Percentiles rank a stretch among this genome's conserved stretches.
Evolutionary conservation across 2,888 invertebrate species (phyloP).

Genomic region (Pycnomerus fuliginosus): DNA sequence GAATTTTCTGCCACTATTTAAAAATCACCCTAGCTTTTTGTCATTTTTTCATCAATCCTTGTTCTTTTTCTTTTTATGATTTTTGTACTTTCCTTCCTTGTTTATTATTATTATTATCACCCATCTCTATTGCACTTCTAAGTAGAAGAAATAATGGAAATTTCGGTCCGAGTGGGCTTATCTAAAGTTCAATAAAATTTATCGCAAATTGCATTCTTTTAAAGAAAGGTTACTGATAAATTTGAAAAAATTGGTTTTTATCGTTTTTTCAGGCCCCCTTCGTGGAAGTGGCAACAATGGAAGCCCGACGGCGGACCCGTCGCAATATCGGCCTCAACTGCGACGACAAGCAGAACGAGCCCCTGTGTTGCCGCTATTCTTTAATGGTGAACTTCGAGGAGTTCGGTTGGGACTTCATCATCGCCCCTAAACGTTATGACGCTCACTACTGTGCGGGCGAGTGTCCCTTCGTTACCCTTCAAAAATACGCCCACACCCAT

Average conservation of each 20-base stretch:
- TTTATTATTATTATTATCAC: no score
- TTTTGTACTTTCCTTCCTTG: no score
- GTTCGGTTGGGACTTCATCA: constrained; percentile 98
- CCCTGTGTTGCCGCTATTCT: constrained; percentile 92
- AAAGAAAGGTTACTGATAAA: no score
- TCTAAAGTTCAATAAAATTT: constrained; percentile 5
- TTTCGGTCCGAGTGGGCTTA: not conserved
- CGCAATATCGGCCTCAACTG: constrained; percentile 82
- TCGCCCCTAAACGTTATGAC: constrained; percentile 91
- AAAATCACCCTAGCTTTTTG: no score
- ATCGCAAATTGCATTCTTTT: constrained; percentile 6
- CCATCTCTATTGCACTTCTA: no score
- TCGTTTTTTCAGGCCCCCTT: constrained; percentile 57
- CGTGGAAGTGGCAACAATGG: constrained; percentile 60
- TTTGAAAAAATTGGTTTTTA: no score
- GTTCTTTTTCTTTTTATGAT: no score
- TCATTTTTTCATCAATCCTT: no score
- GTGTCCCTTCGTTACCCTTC: constrained; percentile 85
- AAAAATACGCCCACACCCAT: constrained; percentile 86
- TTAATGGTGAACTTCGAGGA: constrained; percentile 90
- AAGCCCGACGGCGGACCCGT: constrained; percentile 66
- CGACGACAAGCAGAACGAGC: constrained; percentile 71
- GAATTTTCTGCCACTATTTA: no score
- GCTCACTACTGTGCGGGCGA: constrained; percentile 97
- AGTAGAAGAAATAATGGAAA: not conserved